These are phyloP conservation scores for Vanessa tameamea DNA, from an alignment of 1,140 invertebrate species.

Conservation along the genomic window DNA sequence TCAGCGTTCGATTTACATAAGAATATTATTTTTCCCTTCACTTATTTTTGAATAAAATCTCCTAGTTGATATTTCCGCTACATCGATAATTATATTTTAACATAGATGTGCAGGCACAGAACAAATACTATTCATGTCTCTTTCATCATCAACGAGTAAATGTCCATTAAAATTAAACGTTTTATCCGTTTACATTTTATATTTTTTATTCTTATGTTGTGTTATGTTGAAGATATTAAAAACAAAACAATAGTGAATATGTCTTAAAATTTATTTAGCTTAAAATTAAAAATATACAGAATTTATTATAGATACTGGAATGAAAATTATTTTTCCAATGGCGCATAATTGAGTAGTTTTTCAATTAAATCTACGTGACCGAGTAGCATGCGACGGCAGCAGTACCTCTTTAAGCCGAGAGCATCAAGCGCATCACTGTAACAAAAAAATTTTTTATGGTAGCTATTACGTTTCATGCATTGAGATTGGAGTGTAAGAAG, in stretches of 20 bases:
- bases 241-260: not conserved
- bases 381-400: conserved; percentile 98
- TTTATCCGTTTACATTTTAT: too few species aligned
- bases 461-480: conserved; percentile 6
- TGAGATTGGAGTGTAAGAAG: too few species aligned
- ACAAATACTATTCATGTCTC: too few species aligned
- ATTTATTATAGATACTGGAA: conserved; percentile 4
- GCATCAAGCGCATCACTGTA: conserved; percentile 98
- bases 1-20: too few species aligned
- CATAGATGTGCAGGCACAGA: too few species aligned
- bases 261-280: not conserved
- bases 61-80: too few species aligned
- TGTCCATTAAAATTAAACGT: too few species aligned
- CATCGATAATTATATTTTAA: too few species aligned
- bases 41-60: too few species aligned
- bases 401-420: conserved; percentile 98
- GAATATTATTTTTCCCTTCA: too few species aligned
- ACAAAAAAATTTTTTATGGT: conserved; percentile 47
- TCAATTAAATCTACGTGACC: conserved; percentile 99
- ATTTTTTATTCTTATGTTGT: too few species aligned
- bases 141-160: too few species aligned
- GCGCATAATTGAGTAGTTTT: conserved; percentile 98
- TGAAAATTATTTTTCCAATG: conserved; percentile 86
- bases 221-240: not conserved
- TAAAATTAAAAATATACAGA: not conserved